These are phyloP conservation scores for Coelinius sp. DNA, from an alignment of 2,888 invertebrate species.

Conservation along the genomic window DNA sequence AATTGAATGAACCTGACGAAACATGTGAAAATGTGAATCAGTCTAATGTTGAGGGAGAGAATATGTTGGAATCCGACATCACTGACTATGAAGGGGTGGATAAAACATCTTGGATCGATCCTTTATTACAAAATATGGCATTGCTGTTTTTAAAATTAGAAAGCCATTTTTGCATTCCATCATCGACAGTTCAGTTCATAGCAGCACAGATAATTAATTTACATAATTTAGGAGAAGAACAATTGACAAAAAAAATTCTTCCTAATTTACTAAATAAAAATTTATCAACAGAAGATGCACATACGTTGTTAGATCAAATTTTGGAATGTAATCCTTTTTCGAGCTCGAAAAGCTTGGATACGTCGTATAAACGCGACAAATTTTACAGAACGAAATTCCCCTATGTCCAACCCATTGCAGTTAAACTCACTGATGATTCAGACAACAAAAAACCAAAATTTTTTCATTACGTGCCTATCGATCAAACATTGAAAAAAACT, in stretches of 20 bases:
- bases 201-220: background rate
- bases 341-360: background rate
- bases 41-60: background rate
- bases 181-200: background rate
- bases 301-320: background rate
- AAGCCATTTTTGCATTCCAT: background rate
- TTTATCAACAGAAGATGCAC: background rate
- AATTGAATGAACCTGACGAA: background rate
- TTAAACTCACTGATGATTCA: background rate
- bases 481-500: constrained; percentile 1
- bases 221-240: background rate
- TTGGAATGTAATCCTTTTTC: background rate
- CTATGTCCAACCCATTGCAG: background rate
- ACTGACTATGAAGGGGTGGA: background rate
- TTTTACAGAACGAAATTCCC: background rate
- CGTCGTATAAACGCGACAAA: background rate
- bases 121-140: background rate
- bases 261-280: background rate
- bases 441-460: background rate
- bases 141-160: background rate
- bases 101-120: background rate
- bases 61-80: background rate
- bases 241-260: background rate
- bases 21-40: background rate
- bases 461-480: background rate